These are phyloP conservation scores for Pelecanoides urinatrix DNA, from an alignment of 2,113 vertebrate species.

Conservation along the genomic window DNA sequence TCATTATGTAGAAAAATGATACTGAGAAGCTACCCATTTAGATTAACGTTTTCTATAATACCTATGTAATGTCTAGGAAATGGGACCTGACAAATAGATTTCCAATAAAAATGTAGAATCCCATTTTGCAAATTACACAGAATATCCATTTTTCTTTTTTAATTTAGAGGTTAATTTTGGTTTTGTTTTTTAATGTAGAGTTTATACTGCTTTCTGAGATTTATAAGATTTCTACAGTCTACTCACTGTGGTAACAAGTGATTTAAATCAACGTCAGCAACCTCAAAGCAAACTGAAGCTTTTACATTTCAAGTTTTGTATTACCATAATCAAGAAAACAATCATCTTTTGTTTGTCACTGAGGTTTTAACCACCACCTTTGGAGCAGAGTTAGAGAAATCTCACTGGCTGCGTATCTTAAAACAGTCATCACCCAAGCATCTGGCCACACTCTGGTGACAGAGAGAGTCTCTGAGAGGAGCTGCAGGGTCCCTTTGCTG, in stretches of 20 bases:
- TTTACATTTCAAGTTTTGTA: neutral
- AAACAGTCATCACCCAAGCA: neutral
- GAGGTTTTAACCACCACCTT: neutral
- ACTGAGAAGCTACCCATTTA: neutral
- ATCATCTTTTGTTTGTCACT: neutral
- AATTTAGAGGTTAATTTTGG: neutral
- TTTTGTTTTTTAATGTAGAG: neutral
- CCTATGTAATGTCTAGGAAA: neutral
- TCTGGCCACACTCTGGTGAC: neutral
- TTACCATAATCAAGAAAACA: neutral
- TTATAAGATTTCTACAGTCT: neutral
- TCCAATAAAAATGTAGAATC: neutral
- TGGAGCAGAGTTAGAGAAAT: neutral
- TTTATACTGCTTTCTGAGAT: neutral
- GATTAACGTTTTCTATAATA: neutral
- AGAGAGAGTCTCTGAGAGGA: neutral
- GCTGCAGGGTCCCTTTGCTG: neutral
- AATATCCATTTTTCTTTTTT: neutral
- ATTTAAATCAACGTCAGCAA: neutral
- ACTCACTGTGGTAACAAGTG: neutral
- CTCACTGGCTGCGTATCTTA: fast-evolving
- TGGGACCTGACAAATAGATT: neutral
- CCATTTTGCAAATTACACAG: neutral
- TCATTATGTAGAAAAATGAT: neutral
- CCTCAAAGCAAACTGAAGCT: neutral